Conservation (phyloP, 1,140 invertebrate species). For the Cotesia vestalis region DNA sequence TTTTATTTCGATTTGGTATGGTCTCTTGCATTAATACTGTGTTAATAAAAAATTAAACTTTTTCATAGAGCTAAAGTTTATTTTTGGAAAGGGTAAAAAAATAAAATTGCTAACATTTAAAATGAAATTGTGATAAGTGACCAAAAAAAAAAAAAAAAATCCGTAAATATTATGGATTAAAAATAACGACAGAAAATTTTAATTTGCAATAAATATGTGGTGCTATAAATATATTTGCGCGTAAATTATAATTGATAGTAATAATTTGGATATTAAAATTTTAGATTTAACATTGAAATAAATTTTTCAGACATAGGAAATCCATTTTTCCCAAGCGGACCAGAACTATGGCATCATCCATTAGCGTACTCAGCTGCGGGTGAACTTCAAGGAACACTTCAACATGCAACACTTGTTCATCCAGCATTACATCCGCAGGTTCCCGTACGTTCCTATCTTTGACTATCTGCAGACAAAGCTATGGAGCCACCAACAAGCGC, state of each 20-base stretch:
- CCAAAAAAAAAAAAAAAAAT: too few relatives aligned
- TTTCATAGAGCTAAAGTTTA: not conserved
- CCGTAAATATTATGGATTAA: too few relatives aligned
- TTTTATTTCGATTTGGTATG: constrained; percentile 22
- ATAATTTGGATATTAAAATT: not conserved
- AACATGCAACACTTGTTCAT: constrained; percentile 90
- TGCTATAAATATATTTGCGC: too few relatives aligned
- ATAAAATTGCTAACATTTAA: too few relatives aligned
- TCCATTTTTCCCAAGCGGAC: constrained; percentile 91
- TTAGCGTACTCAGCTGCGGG: constrained; percentile 83
- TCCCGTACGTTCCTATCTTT: constrained; percentile 94
- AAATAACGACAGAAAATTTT: too few relatives aligned
- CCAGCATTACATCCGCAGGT: constrained; percentile 96
- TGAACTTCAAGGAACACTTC: constrained; percentile 83
- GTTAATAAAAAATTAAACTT: not conserved
- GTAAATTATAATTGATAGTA: too few relatives aligned
- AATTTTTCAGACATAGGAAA: constrained; percentile 84
- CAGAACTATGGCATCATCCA: constrained; percentile 93
- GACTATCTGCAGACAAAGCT: constrained; percentile 91
- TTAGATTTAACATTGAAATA: constrained; percentile 3
- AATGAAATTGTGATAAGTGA: too few relatives aligned
- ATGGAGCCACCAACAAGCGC: constrained; percentile 70
- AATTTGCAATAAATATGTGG: too few relatives aligned
- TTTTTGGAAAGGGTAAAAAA: too few relatives aligned
- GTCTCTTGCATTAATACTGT: constrained; percentile 28